These are phyloP conservation scores for Yasuhikotakia modesta DNA, from an alignment of 2,797 vertebrate species.

Conservation along the genomic window DNA sequence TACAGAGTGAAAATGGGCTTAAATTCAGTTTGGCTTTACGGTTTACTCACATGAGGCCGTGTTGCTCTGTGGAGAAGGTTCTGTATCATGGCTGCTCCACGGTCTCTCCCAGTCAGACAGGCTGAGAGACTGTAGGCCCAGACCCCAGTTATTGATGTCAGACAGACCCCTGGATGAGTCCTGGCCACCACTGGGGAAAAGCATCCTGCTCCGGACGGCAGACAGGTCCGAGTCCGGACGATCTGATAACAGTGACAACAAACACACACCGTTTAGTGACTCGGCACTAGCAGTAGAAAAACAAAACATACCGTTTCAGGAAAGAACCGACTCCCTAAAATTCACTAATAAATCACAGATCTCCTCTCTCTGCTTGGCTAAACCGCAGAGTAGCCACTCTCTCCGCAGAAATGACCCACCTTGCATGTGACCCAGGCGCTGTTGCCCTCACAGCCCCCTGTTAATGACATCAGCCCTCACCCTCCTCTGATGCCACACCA, in stretches of 20 bases:
- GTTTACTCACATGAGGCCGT: constrained; percentile 88
- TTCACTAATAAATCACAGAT: constrained; percentile 46
- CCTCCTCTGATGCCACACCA: constrained; percentile 79
- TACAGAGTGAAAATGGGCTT: not conserved
- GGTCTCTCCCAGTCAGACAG: constrained; percentile 94
- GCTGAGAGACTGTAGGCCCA: constrained; percentile 95
- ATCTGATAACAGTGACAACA: constrained; percentile 69
- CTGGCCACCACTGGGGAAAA: constrained; percentile 90
- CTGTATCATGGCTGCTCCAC: constrained; percentile 94
- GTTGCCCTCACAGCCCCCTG: constrained; percentile 91
- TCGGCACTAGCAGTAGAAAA: constrained; percentile 41
- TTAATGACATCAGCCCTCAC: constrained; percentile 90
- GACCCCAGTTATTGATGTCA: constrained; percentile 91
- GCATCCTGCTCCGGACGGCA: constrained; percentile 91
- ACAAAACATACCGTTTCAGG: constrained; percentile 18
- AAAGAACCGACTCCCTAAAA: constrained; percentile 31
- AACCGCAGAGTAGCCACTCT: constrained; percentile 81
- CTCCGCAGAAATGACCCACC: constrained; percentile 92
- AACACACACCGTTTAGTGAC: constrained; percentile 50
- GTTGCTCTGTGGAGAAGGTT: constrained; percentile 83
- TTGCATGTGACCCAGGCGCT: constrained; percentile 97
- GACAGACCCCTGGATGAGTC: constrained; percentile 87
- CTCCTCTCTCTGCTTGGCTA: constrained; percentile 62
- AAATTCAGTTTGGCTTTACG: not conserved
- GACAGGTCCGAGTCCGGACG: constrained; percentile 87